These are phyloP conservation scores for Umimayanthus kanabou DNA, from an alignment of 92 coral and sea anemone genomes.

Conservation along the genomic window DNA sequence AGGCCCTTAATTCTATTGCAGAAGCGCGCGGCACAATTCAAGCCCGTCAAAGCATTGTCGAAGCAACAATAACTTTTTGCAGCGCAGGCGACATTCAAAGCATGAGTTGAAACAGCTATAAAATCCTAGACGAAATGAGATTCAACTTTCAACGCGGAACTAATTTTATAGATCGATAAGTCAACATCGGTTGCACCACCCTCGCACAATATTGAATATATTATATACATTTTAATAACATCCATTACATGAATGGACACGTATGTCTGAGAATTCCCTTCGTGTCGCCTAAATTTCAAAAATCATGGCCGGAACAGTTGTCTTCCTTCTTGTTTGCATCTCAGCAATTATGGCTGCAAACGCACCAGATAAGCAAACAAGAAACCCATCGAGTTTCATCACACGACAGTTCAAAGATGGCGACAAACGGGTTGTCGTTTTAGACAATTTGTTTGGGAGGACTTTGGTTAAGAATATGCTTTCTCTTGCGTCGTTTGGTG, in stretches of 20 bases:
- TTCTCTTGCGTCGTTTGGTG: conserved; percentile 55
- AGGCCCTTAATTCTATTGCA: too few relatives aligned
- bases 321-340: not conserved
- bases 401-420: conserved; percentile 48
- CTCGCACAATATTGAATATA: not conserved
- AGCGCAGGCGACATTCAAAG: not conserved
- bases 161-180: too few relatives aligned
- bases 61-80: not conserved
- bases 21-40: not conserved
- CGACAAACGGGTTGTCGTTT: conserved; percentile 56
- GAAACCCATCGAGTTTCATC: not conserved
- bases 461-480: conserved; percentile 38
- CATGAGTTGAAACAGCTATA: too few relatives aligned
- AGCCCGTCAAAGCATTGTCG: not conserved
- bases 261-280: not conserved
- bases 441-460: conserved; percentile 58
- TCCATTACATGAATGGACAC: too few relatives aligned
- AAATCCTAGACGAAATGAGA: not conserved
- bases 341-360: not conserved
- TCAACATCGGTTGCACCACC: not conserved
- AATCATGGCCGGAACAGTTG: not conserved
- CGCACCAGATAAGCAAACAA: not conserved
- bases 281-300: not conserved
- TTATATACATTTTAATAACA: too few relatives aligned
- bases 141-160: not conserved